phyloP scores from a whole-genome alignment of 1,140 invertebrate species.

The Caenorhabditis tropicalis region DNA sequence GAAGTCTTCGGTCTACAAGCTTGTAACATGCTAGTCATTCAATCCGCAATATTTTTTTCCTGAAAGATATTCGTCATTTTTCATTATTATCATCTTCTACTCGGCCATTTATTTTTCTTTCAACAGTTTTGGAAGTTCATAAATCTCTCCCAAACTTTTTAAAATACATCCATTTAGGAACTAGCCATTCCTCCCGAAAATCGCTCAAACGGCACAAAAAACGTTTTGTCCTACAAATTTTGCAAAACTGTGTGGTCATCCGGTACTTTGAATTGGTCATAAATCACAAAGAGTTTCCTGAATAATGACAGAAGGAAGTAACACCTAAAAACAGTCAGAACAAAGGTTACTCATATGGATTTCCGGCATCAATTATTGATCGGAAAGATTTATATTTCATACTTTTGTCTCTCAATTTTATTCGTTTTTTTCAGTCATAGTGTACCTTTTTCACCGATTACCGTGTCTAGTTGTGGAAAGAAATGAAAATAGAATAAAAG shows the following conservation, averaged over 20 bases:
- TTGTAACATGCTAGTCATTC: no score
- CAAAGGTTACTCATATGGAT: constrained; percentile 11
- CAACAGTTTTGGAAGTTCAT: not conserved
- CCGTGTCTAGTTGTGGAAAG: not conserved
- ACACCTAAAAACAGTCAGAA: not conserved
- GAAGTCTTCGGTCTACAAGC: no score
- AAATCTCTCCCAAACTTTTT: not conserved
- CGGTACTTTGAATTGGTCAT: not conserved
- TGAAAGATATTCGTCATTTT: no score
- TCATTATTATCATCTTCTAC: no score
- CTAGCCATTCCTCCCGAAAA: no score
- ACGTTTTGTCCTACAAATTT: not conserved
- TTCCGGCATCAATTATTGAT: not conserved
- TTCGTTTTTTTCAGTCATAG: not conserved
- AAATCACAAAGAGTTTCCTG: constrained; percentile 11
- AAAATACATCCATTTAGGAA: not conserved
- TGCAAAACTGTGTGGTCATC: constrained; percentile 40
- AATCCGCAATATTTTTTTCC: no score
- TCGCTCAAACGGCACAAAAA: not conserved
- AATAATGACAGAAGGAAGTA: constrained; percentile 2
- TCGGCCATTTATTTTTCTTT: no score
- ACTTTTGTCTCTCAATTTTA: not conserved
- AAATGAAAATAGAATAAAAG: not conserved
- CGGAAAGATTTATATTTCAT: not conserved
- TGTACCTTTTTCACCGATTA: not conserved